Base-by-base conservation (phyloP, 2,797 vertebrate genomes). In the Silurus aristotelis region DNA sequence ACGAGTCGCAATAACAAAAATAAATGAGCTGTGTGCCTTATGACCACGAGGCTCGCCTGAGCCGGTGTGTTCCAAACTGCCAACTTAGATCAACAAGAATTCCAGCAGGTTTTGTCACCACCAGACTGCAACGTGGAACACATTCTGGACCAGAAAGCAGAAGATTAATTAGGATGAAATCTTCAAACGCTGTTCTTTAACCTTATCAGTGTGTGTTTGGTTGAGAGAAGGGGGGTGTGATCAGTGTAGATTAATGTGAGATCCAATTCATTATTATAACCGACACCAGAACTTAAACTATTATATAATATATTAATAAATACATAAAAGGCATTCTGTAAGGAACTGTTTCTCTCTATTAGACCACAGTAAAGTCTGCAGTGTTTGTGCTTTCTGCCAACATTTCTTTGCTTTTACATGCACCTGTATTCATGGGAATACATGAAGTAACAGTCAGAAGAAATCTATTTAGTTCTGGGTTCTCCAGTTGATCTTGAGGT, bases 11-110 rank as follows among this genome's bases (percentile, higher is more conserved):
- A 82, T 66, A 67, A 66, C 15, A 67, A 75, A 63, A 81, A 76
- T 75, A 82, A 85, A 67, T 67, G 71, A 85, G 80, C 58, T 19
- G 68, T 27, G 67, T 80, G 64, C 19, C 58, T 22, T 63, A 85
- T 56, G 43, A 75, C 60, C 68, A 27, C 52, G 20, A 67, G 67
- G 73, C 80, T 85, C 60, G 61, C 72, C 25, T 67, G 58, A 80
- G 77, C 58, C 56, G 17, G 48, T 43, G 27, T 38, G 14, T 56
- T 73, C 64, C 4, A n/a, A 85, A 55, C 27, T 14, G 58, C n/a
- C 60, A 73, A 56, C 46, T 55, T 56, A 64, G 22, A 73, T 73
- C 67, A 80, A 46, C 77, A 22, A 31, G 75, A 15, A 75, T n/a
- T 55, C 73, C 52, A 27, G 25, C 8, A 9, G 55, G 25, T 38